Evolutionary conservation across 1,140 invertebrate species (phyloP).

Genomic region (Chionoecetes opilio): DNA sequence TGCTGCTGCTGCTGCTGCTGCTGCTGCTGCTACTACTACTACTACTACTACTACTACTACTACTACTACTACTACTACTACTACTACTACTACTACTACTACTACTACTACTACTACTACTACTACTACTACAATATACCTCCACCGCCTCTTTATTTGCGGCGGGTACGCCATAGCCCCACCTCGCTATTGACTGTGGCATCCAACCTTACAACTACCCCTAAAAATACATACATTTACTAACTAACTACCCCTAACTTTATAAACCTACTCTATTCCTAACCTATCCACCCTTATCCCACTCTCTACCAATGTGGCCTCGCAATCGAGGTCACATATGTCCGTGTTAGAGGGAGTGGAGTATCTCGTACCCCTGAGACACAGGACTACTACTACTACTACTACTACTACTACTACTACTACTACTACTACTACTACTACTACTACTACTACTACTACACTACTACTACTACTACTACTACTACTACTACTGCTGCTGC

Average conservation of each 20-base stretch:
- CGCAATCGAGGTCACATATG: too few relatives aligned
- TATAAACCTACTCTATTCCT: background rate
- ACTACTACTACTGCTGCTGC: too few relatives aligned
- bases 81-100: background rate
- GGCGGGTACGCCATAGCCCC: too few relatives aligned
- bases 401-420: background rate
- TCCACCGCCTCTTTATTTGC: too few relatives aligned
- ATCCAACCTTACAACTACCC: too few relatives aligned
- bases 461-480: too few relatives aligned
- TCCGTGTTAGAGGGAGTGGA: too few relatives aligned
- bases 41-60: background rate
- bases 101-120: conserved; percentile 4
- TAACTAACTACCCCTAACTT: background rate
- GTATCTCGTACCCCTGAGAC: too few relatives aligned
- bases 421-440: background rate
- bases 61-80: background rate
- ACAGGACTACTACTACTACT: conserved; percentile 24
- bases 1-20: too few relatives aligned
- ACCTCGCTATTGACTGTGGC: too few relatives aligned
- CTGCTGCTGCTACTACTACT: background rate
- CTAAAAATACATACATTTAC: too few relatives aligned
- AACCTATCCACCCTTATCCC: background rate
- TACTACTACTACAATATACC: background rate
- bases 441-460: too few relatives aligned
- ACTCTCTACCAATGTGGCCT: background rate